A percentile compares a stretch with the other conserved stretches of the same genome.
Evolutionary conservation across 2,797 vertebrate species (phyloP).

Genomic region (Pipistrellus nathusii): DNA sequence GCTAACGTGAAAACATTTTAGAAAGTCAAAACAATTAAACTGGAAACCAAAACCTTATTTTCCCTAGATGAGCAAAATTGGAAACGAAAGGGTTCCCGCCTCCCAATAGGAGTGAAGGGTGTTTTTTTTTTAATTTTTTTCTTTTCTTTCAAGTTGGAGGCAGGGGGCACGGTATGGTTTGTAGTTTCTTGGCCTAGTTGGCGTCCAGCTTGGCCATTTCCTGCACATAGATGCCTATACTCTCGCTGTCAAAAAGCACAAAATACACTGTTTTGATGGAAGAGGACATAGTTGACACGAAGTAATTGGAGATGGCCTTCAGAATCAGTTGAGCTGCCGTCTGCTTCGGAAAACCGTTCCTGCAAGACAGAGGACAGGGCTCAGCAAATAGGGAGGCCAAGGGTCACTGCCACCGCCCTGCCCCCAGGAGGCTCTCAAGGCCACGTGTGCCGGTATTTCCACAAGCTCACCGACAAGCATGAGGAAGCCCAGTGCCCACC

Average conservation of each 20-base stretch:
- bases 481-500: not conserved
- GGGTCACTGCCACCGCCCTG: fast-evolving
- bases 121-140: not conserved
- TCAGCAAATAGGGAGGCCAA: not conserved
- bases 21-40: constrained; percentile 85
- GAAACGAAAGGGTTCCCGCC: constrained; percentile 83
- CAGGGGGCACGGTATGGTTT: constrained; percentile 55
- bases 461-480: fast-evolving
- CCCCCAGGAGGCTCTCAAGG: not conserved
- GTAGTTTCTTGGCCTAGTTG: constrained; percentile 89
- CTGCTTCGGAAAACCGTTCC: constrained; percentile 99
- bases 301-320: constrained; percentile 98
- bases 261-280: constrained; percentile 99
- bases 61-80: constrained; percentile 86
- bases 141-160: constrained; percentile 80
- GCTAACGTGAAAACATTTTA: constrained; percentile 89
- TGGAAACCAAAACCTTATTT: constrained; percentile 83
- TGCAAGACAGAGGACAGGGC: constrained; percentile 75
- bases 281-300: constrained; percentile 98
- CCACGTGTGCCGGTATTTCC: fast-evolving
- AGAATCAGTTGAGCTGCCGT: constrained; percentile 98
- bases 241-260: constrained; percentile 98
- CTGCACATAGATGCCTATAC: constrained; percentile 99
- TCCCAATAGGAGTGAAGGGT: constrained; percentile 69
- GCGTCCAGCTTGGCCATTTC: constrained; percentile 98